Conservation (phyloP, 2,113 vertebrate species). For the Onychorhynchus coronatus region DNA sequence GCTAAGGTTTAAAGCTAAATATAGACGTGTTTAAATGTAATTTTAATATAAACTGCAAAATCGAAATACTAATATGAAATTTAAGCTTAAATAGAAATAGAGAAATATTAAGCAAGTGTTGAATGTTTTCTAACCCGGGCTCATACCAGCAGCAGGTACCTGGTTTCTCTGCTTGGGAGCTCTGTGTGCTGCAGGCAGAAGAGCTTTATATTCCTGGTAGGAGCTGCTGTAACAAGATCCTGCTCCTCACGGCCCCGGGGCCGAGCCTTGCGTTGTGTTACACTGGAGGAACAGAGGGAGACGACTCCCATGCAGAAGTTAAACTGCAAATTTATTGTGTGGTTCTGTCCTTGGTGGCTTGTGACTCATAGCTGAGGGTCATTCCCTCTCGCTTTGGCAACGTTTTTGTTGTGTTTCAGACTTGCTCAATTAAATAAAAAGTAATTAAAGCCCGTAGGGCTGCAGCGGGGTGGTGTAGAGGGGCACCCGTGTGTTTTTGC, state of each 20-base stretch:
- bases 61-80: background rate
- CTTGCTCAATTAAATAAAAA: background rate
- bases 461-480: background rate
- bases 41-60: no score
- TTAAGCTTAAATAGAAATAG: background rate
- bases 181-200: background rate
- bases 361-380: background rate
- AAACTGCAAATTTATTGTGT: background rate
- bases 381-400: background rate
- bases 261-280: fast-evolving
- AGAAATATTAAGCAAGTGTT: background rate
- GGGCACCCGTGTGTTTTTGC: fast-evolving
- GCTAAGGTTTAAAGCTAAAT: no score
- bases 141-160: background rate
- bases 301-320: background rate
- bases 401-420: background rate
- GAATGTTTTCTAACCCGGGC: background rate
- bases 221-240: background rate
- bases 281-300: fast-evolving
- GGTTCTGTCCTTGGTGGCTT: background rate
- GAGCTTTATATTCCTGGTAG: background rate
- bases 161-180: background rate
- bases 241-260: fast-evolving
- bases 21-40: no score
- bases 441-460: background rate